phyloP scores from a whole-genome alignment of 2,113 vertebrate genomes.

The Phyllopteryx taeniolatus region DNA sequence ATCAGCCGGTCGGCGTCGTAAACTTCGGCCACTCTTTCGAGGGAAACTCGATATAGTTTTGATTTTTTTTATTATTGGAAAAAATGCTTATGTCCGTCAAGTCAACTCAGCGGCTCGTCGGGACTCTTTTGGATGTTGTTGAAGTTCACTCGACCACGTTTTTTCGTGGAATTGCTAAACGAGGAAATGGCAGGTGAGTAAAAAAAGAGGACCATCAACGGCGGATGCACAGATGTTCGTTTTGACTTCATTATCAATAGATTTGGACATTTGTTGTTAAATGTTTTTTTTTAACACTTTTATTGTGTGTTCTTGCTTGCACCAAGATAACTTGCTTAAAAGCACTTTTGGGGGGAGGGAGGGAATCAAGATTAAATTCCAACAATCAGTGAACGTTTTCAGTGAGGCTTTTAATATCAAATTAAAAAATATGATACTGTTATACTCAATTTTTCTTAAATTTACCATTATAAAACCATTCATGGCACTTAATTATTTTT shows the following conservation, averaged over 20 bases:
- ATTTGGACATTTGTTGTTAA: not conserved
- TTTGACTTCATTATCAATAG: not conserved
- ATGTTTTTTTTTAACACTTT: not conserved
- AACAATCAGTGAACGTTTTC: too few species aligned
- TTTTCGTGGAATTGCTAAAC: constrained; percentile 25
- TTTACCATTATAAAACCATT: too few species aligned
- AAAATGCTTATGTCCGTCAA: constrained; percentile 44
- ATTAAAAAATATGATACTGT: too few species aligned
- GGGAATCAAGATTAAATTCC: too few species aligned
- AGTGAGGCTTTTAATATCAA: too few species aligned
- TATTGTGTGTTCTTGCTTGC: not conserved
- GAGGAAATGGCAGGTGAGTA: constrained; percentile 55
- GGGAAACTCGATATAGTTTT: not conserved
- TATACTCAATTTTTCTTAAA: too few species aligned
- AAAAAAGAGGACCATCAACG: not conserved
- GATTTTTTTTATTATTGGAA: not conserved
- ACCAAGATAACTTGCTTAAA: too few species aligned
- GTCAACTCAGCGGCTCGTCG: constrained; percentile 23
- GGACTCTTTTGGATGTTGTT: constrained; percentile 49
- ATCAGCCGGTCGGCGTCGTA: not conserved
- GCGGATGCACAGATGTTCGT: too few species aligned
- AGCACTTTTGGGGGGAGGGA: too few species aligned
- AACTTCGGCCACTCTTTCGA: not conserved
- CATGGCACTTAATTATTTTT: too few species aligned
- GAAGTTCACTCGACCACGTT: constrained; percentile 19